Conservation (phyloP, 2,113 vertebrate genomes). For the Caloenas nicobarica region DNA sequence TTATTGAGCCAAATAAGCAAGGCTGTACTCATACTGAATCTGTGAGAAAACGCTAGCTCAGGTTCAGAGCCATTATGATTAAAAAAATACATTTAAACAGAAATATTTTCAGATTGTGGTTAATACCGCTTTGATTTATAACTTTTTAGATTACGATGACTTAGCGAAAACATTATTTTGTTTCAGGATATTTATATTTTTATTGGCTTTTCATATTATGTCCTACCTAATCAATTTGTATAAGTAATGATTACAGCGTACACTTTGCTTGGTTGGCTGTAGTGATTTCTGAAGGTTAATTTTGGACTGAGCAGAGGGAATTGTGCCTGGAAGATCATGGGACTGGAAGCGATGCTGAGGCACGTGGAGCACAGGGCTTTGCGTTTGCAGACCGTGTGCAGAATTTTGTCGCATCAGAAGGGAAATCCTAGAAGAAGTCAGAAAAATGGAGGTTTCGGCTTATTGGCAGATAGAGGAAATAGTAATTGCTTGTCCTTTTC, state of each 20-base stretch:
- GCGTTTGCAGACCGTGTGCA: rapidly evolving
- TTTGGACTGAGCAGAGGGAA: neutral
- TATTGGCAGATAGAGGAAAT: neutral
- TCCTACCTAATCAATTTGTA: neutral
- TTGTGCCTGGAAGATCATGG: no score
- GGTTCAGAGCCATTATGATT: neutral
- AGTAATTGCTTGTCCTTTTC: neutral
- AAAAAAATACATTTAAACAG: neutral
- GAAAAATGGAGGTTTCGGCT: neutral
- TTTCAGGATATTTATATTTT: neutral
- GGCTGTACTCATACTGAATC: neutral
- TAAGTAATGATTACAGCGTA: neutral
- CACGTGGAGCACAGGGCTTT: neutral
- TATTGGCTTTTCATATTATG: neutral
- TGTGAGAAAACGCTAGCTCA: neutral
- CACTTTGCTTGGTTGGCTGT: neutral
- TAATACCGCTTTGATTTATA: neutral
- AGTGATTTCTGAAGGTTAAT: neutral
- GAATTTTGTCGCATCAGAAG: neutral
- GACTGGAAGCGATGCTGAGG: no score
- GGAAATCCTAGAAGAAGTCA: neutral
- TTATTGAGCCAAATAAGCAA: neutral
- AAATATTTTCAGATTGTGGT: neutral
- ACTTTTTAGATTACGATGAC: neutral
- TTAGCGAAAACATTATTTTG: neutral